Evolutionary conservation across 2,888 invertebrate species (phyloP).

Genomic region (Pammene fasciana): DNA sequence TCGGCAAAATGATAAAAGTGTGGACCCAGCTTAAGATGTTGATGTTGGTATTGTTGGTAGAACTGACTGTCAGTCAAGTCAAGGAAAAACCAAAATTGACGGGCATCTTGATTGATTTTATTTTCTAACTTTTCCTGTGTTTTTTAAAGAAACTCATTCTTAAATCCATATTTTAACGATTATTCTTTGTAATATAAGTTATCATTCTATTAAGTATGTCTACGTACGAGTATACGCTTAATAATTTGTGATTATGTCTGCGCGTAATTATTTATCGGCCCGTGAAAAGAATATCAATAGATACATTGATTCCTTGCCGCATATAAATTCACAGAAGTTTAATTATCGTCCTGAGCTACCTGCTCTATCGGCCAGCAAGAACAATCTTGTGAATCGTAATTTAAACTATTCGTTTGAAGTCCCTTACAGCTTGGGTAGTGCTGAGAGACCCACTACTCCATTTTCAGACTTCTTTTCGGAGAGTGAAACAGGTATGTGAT

Average conservation of each 20-base stretch:
- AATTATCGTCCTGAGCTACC: constrained; percentile 68
- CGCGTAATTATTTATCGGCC: constrained; percentile 73
- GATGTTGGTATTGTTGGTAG: too few species aligned
- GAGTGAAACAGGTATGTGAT: constrained; percentile 70
- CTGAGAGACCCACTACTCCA: constrained; percentile 70
- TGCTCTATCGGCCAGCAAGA: constrained; percentile 66
- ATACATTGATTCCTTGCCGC: constrained; percentile 72
- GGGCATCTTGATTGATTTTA: constrained; percentile 39
- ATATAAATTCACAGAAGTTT: constrained; percentile 70
- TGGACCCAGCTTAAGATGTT: too few species aligned
- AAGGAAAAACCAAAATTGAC: constrained; percentile 26
- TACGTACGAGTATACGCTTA: constrained; percentile 14
- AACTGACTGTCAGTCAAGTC: constrained; percentile 26
- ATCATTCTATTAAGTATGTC: constrained; percentile 19
- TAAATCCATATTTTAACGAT: background rate
- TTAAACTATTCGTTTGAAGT: constrained; percentile 67
- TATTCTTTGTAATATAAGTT: background rate
- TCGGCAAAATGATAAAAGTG: too few species aligned
- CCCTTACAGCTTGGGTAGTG: constrained; percentile 59
- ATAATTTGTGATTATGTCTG: constrained; percentile 71
- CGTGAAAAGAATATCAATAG: constrained; percentile 71
- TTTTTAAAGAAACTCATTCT: background rate
- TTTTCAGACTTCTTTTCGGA: constrained; percentile 78
- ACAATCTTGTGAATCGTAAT: constrained; percentile 67
- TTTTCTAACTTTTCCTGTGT: constrained; percentile 31